Conservation (phyloP, 2,888 invertebrate genomes). For the Blastobasis adustella region DNA sequence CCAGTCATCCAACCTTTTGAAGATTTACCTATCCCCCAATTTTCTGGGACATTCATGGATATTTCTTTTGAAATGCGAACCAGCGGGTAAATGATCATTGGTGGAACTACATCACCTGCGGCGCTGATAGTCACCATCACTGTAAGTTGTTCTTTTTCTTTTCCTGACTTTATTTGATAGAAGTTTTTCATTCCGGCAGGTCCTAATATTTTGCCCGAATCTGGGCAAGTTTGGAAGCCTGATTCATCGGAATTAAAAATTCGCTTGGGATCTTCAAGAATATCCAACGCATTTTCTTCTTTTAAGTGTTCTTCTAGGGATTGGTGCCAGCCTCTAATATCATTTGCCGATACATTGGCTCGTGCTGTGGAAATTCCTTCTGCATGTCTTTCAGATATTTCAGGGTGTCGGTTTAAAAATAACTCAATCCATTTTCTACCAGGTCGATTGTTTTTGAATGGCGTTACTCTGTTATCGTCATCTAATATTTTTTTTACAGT, state of each 20-base stretch:
- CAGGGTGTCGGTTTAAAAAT: conserved; percentile 4
- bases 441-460: conserved; percentile 3
- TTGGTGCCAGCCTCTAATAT: conserved; percentile 5
- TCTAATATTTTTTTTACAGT: conserved; percentile 2
- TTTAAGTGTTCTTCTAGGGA: conserved; percentile 3
- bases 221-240: too few relatives aligned
- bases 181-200: too few relatives aligned
- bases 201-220: too few relatives aligned
- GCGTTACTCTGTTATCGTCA: conserved; percentile 2
- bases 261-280: too few relatives aligned
- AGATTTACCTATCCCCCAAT: conserved; percentile 34
- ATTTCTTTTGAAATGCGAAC: conserved; percentile 8
- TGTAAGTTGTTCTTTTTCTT: conserved; percentile 12
- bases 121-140: conserved; percentile 9
- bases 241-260: too few relatives aligned
- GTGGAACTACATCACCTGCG: conserved; percentile 8
- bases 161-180: too few relatives aligned
- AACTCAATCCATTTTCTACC: conserved; percentile 3
- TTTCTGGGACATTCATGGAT: conserved; percentile 19
- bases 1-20: conserved; percentile 46
- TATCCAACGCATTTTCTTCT: too few relatives aligned
- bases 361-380: conserved; percentile 5
- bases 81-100: conserved; percentile 11
- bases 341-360: conserved; percentile 3
- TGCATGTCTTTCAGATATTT: conserved; percentile 4